Base-by-base conservation (phyloP, 2,113 vertebrate species). In the Solea solea region DNA sequence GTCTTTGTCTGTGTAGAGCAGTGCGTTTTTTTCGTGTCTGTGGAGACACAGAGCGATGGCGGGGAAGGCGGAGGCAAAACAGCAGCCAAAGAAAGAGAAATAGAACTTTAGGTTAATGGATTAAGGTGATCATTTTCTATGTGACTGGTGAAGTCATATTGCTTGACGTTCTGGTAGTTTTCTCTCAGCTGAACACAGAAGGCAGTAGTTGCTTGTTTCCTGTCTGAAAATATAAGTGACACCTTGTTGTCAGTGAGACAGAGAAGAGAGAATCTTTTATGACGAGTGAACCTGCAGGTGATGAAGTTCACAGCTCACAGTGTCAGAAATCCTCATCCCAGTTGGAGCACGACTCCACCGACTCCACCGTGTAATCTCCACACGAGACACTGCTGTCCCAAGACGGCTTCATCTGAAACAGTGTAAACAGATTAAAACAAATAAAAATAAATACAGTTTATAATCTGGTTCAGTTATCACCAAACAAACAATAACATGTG, bases 281-380 rank as follows among this genome's bases (percentile, higher is more conserved):
- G 62, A 63, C 7, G 25, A 53, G 49, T 55, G 52, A 76, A 69
- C 58, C 42, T 78, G 46, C 45, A 68, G 16, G 53, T 8, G 34
- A 62, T 68, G 40, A 59, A 4, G n/a, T 63, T 81, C 55, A 46
- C 5, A 59, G 55, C 50, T 52, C 10, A 42, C 59, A 14, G 59
- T 9, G 7, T 93, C 80, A 94, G 78, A 94, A 93, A 65, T 92
- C 34, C 5, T 34, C 90, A 25, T 92, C 91, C 92, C 92, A 94
- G 73, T 80, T 74, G 6, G 85, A 81, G 12, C 41, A 74, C 64
- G 16, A 78, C 63, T 64, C 84, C 7, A 58, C 81, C 16, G 83
- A 51, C 45, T 82, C 68, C 57, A 90, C 81, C 0, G 67, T 9
- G 54, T 87, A 89, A 42, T 74, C 50, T 52, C 58, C 60, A n/a